phyloP scores from a whole-genome alignment of 2,113 vertebrate species.

The Tyrannus savana region DNA sequence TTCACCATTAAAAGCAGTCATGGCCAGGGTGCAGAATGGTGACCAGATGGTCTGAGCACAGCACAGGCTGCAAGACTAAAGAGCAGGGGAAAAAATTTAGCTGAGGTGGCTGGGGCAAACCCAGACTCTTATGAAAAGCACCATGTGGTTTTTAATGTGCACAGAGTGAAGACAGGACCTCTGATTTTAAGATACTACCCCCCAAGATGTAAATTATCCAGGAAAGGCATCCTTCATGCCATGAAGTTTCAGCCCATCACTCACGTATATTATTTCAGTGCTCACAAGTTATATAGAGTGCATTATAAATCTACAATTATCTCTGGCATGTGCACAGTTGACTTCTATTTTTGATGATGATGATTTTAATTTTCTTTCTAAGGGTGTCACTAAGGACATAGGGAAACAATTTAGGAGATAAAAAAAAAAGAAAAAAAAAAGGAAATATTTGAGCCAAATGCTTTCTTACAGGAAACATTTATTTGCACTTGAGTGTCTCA shows the following conservation, averaged over 20 bases:
- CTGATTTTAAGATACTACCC: conserved; percentile 52
- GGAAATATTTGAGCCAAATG: conserved; percentile 34
- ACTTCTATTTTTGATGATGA: conserved; percentile 45
- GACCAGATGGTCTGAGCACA: conserved; percentile 60
- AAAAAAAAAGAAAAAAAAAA: not conserved
- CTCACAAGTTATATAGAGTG: not conserved
- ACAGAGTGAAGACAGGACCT: conserved; percentile 30
- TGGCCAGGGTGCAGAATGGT: conserved; percentile 39
- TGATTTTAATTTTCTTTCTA: not conserved
- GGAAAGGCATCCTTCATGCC: conserved; percentile 58
- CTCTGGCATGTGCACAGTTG: conserved; percentile 30
- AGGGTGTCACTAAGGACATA: conserved; percentile 37
- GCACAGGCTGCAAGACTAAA: not conserved
- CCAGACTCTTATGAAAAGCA: conserved; percentile 8
- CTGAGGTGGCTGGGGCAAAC: not conserved
- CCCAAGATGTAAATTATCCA: conserved; percentile 61
- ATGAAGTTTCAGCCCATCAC: conserved; percentile 18
- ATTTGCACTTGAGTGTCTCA: conserved; percentile 52
- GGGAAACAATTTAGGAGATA: conserved; percentile 56
- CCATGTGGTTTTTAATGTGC: conserved; percentile 51
- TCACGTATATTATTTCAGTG: conserved; percentile 40
- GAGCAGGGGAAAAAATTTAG: not conserved
- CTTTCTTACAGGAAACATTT: conserved; percentile 64
- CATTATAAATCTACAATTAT: conserved; percentile 48
- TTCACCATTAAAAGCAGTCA: conserved; percentile 37